Conservation (phyloP, 2,888 invertebrate species). For the Lepidochitona cinerea region DNA sequence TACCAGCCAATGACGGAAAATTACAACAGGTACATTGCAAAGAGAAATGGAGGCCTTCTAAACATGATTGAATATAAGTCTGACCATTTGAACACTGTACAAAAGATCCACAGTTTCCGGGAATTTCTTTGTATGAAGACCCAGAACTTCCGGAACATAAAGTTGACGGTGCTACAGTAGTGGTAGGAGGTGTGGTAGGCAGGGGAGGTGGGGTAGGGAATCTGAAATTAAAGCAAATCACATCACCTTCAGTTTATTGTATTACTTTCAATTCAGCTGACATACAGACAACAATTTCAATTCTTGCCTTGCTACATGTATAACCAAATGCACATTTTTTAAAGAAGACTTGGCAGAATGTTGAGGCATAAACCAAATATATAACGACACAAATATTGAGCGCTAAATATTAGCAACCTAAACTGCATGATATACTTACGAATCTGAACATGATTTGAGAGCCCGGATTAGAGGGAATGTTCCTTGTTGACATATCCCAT, state of each 20-base stretch:
- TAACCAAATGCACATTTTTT: too few species aligned
- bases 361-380: too few species aligned
- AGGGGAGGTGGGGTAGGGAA: not conserved
- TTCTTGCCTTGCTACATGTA: too few species aligned
- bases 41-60: not conserved
- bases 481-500: not conserved
- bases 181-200: not conserved
- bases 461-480: not conserved
- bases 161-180: not conserved
- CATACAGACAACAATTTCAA: too few species aligned
- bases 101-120: not conserved
- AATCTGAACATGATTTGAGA: not conserved
- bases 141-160: not conserved
- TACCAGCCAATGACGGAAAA: not conserved
- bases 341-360: too few species aligned
- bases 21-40: not conserved
- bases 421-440: not conserved
- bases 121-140: not conserved
- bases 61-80: not conserved
- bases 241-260: too few species aligned
- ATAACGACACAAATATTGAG: too few species aligned
- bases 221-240: not conserved
- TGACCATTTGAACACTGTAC: not conserved
- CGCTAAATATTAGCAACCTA: too few species aligned
- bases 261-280: too few species aligned